phyloP scores from a whole-genome alignment of 1,140 invertebrate species.

The Pseudomyrmex flavicornis region DNA sequence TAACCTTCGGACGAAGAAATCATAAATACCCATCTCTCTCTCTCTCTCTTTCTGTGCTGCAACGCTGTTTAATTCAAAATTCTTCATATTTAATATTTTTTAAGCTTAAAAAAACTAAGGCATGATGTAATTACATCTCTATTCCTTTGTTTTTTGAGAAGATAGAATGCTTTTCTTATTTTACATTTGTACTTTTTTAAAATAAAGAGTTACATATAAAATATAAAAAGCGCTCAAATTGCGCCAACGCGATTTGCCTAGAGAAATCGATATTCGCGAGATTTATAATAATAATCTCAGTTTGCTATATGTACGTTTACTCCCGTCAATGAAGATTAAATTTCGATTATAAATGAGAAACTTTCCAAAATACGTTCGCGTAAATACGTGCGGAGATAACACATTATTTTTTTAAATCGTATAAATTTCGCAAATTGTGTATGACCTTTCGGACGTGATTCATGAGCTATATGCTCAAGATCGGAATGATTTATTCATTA shows the following conservation, averaged over 20 bases:
- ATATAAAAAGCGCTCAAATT: no score
- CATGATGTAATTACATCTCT: neutral
- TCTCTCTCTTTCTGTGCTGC: no score
- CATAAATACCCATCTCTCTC: no score
- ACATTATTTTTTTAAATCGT: neutral
- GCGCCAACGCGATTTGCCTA: neutral
- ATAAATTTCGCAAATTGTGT: neutral
- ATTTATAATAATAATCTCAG: slow-evolving; percentile 30
- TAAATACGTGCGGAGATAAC: neutral
- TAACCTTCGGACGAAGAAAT: neutral
- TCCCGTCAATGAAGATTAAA: slow-evolving; percentile 6
- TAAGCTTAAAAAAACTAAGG: neutral
- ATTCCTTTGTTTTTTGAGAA: neutral
- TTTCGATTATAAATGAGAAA: slow-evolving; percentile 7
- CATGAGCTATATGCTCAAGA: slow-evolving; percentile 1
- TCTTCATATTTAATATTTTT: neutral
- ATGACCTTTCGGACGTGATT: slow-evolving; percentile 8
- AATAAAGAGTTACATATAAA: neutral
- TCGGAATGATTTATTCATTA: slow-evolving; percentile 66
- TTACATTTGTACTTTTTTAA: neutral
- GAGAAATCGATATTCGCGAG: slow-evolving; percentile 5
- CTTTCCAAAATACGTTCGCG: slow-evolving; percentile 24
- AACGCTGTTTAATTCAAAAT: no score
- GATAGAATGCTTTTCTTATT: neutral
- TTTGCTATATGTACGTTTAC: slow-evolving; percentile 20